Conservation (phyloP, 2,888 invertebrate genomes). For the Yponomeuta evonymella region DNA sequence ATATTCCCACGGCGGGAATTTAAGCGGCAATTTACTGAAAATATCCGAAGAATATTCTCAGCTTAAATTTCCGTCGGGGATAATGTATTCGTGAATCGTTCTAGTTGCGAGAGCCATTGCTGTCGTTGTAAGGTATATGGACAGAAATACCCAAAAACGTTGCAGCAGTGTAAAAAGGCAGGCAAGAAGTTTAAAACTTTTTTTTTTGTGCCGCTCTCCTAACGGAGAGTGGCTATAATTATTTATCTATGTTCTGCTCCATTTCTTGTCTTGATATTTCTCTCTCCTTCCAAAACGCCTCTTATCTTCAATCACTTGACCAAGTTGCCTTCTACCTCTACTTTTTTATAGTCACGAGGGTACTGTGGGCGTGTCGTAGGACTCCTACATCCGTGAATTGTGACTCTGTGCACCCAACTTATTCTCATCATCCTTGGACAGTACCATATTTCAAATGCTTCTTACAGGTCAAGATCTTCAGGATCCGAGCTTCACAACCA, state of each 20-base stretch:
- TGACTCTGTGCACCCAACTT: not conserved
- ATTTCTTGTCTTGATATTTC: not conserved
- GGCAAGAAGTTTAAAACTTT: not conserved
- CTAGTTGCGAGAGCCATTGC: too few species aligned
- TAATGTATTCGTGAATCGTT: too few species aligned
- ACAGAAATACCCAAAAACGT: too few species aligned
- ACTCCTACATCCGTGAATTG: not conserved
- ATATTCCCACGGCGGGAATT: too few species aligned
- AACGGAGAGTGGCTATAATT: not conserved
- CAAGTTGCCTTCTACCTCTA: not conserved
- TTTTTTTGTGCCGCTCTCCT: not conserved
- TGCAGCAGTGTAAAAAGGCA: too few species aligned
- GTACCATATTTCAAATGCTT: conserved; percentile 4
- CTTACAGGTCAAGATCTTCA: not conserved
- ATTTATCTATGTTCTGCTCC: too few species aligned
- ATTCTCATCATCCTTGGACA: not conserved
- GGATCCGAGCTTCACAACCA: not conserved
- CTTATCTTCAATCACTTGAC: not conserved
- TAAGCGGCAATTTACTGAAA: too few species aligned
- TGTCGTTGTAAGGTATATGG: too few species aligned
- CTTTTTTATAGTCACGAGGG: too few species aligned
- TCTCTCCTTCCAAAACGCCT: not conserved
- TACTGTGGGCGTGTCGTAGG: not conserved
- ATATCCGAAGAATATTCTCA: too few species aligned
- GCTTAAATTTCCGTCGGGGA: too few species aligned